A percentile compares a stretch with the other conserved stretches of the same genome.
Conservation (phyloP, 2,797 vertebrate genomes). For the Melanotaenia parkinsoni region DNA sequence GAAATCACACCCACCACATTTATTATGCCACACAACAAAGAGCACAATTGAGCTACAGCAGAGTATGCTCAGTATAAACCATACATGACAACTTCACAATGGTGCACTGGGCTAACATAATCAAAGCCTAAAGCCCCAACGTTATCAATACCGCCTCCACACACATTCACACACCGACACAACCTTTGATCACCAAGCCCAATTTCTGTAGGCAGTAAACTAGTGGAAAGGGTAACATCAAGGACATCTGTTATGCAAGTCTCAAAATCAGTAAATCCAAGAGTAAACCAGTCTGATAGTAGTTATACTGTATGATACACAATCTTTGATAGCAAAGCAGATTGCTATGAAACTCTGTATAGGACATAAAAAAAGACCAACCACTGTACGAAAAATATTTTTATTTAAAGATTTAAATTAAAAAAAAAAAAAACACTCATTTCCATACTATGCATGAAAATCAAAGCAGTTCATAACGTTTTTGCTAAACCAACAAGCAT, state of each 20-base stretch:
- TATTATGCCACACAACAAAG: slow-evolving; percentile 66
- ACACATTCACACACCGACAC: slow-evolving; percentile 65
- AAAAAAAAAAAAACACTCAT: slow-evolving; percentile 24
- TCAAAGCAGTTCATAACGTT: slow-evolving; percentile 1
- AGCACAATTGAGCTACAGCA: slow-evolving; percentile 23
- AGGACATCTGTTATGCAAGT: slow-evolving; percentile 6
- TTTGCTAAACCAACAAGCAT: not conserved
- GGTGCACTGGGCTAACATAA: slow-evolving; percentile 37
- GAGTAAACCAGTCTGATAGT: not conserved
- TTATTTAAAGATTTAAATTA: slow-evolving; percentile 56
- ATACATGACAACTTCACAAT: slow-evolving; percentile 61
- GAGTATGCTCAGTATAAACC: slow-evolving; percentile 39
- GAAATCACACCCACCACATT: slow-evolving; percentile 56
- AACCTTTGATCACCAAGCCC: slow-evolving; percentile 70
- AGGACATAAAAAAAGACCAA: slow-evolving; percentile 18
- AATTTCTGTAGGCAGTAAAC: slow-evolving; percentile 35
- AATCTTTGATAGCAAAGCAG: not conserved
- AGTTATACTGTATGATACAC: not conserved
- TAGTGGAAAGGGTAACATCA: slow-evolving; percentile 3
- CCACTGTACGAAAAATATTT: slow-evolving; percentile 34
- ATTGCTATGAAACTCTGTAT: not conserved
- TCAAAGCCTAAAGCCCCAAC: slow-evolving; percentile 61
- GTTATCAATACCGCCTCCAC: slow-evolving; percentile 54
- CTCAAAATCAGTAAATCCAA: slow-evolving; percentile 8
- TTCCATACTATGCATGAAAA: slow-evolving; percentile 22